Evolutionary conservation across 2,113 vertebrate genomes (phyloP), one percentile per base, ranked within the genome.

Genomic region (Podarcis cretensis): DNA sequence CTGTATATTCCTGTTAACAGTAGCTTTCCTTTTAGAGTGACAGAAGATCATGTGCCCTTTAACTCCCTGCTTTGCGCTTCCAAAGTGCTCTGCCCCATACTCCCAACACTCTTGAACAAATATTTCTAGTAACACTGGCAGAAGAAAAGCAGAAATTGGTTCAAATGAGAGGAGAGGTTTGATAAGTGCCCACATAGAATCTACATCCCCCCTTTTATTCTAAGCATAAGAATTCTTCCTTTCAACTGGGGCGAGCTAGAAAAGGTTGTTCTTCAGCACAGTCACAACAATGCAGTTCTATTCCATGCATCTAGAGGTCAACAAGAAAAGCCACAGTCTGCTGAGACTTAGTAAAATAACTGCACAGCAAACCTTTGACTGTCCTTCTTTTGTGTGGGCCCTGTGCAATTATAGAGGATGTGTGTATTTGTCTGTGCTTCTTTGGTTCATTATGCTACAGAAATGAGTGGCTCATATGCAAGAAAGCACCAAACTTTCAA

Each of bases 361-460:
- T n/a, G 1, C 57, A 54, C 14, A 73, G 13, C 40, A 68, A 30
- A 21, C 5, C 43, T 71, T 71, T 71, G 30, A 66, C 83, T 48
- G 54, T 2, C 1, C 27, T 0, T 0, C 40, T 74, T 65, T 75
- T 40, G 57, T 84, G 82, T n/a, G 74, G 69, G 35, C 48, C 40
- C 0, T 4, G 1, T 76, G 74, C 85, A 48, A 82, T 16, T 23
- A 30, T 14, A 65, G 32, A 73, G 82, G 87, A 83, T 74, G 76
- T 1, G 1, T 59, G 76, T 0, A 1, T 0, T 87, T 84, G 2
- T 82, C 81, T 87, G 32, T 0, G 0, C 88, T 66, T 80, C 25
- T 0, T 1, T 77, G 83, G 91, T 83, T 88, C 32, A 48, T 78
- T 84, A n/a, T 85, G 76, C 92, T 92, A 87, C 81, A 82, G 0